phyloP scores from a whole-genome alignment of 2,888 invertebrate genomes.

The Eurytoma californica region DNA sequence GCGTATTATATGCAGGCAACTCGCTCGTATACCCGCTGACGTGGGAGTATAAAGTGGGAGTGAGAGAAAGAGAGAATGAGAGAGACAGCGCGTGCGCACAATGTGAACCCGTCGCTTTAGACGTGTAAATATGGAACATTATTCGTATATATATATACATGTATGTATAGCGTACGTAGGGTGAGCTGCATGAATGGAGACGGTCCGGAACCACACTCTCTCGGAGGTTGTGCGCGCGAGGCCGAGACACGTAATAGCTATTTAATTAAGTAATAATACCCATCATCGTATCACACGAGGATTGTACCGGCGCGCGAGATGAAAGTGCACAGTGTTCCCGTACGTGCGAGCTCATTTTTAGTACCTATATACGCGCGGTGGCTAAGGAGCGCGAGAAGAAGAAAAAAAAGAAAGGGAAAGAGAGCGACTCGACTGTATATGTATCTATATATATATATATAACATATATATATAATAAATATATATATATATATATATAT shows the following conservation, averaged over 20 bases:
- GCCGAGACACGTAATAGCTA: not conserved
- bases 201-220: not conserved
- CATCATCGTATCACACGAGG: not conserved
- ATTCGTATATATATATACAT: conserved; percentile 60
- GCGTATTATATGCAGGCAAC: conserved; percentile 31
- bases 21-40: no score
- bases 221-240: not conserved
- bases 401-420: not conserved
- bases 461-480: conserved; percentile 17
- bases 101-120: conserved; percentile 62
- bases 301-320: not conserved
- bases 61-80: no score
- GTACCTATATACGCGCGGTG: conserved; percentile 8
- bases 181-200: conserved; percentile 55
- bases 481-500: conserved; percentile 22
- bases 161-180: conserved; percentile 55
- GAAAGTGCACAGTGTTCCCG: not conserved
- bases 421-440: conserved; percentile 10
- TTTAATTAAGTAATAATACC: not conserved
- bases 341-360: conserved; percentile 3
- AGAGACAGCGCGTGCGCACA: conserved; percentile 53
- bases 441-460: not conserved
- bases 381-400: not conserved
- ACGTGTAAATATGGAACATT: conserved; percentile 66
- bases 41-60: no score